Conservation (phyloP, 1,140 invertebrate genomes). For the Coboldia fuscipes region DNA sequence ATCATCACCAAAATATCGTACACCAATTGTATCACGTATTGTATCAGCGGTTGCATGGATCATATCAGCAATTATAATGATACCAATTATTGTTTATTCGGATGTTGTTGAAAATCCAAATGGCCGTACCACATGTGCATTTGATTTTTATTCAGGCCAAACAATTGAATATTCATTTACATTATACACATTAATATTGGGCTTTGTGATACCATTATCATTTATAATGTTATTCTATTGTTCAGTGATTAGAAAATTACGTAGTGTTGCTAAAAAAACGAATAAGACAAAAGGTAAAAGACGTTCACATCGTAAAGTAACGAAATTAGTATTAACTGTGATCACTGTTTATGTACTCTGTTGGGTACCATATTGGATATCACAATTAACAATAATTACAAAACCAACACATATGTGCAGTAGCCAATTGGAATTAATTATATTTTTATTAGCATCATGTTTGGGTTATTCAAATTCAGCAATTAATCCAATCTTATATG, state of each 20-base stretch:
- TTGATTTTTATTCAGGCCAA: conserved; percentile 67
- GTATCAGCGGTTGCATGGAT: conserved; percentile 71
- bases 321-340: conserved; percentile 83
- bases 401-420: conserved; percentile 43
- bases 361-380: conserved; percentile 93
- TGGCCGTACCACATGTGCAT: conserved; percentile 49
- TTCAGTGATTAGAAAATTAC: conserved; percentile 76
- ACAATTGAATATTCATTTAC: conserved; percentile 48
- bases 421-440: conserved; percentile 44
- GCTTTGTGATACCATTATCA: conserved; percentile 77
- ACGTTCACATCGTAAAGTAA: conserved; percentile 77
- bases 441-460: conserved; percentile 64
- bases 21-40: conserved; percentile 65
- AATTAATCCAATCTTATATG: conserved; percentile 92
- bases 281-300: conserved; percentile 79
- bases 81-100: conserved; percentile 82
- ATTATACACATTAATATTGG: conserved; percentile 76
- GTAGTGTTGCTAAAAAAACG: conserved; percentile 66
- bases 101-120: conserved; percentile 34
- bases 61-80: conserved; percentile 65
- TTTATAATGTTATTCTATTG: conserved; percentile 93
- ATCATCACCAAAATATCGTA: conserved; percentile 60
- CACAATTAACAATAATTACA: conserved; percentile 46
- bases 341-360: conserved; percentile 94
- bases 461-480: conserved; percentile 93